Evolutionary conservation across 2,113 vertebrate species (phyloP), one percentile per base, ranked within the genome.

Genomic region (Jaculus jaculus): DNA sequence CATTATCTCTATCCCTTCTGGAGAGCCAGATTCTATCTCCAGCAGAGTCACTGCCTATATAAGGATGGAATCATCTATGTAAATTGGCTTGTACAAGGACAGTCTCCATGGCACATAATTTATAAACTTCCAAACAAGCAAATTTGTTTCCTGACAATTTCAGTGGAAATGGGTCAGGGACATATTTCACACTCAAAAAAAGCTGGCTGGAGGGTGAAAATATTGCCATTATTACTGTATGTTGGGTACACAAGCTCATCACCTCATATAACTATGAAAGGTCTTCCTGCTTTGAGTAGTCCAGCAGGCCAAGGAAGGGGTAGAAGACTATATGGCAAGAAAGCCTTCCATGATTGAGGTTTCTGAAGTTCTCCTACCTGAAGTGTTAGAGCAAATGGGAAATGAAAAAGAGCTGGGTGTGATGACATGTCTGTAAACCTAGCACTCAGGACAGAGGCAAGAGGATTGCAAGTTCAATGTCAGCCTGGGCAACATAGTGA

Each of bases 41-140:
- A 68, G 42, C 58, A 84, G 12, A 47, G 42, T 47, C 42, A 47
- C 42, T 6, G 42, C 42, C 42, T 47, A 47, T 5, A 81, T 21
- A 81, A 26, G 16, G 0, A 71, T n/a, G 78, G 84, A 77, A 3
- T 47, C 1, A 79, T 30, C 26, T 73, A 47, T 34, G 20, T 80
- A 20, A 0, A 2, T 0, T 92, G 66, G 34, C 11, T 11, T 24
- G 65, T 34, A 17, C 79, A 80, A 7, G 39, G 89, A 23, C 58
- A 73, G 9, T 28, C 54, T 26, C 72, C 77, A 24, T n/a, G 3
- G 80, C 8, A 0, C 0, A 23, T 74, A 12, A 92, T 85, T 26
- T 95, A 80, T 68, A 0, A 0, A 1, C 30, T 2, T 80, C 74
- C 85, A 28, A 79, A 58, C 1, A 0, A 0, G 2, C 1, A 11